Base-by-base conservation (phyloP, 1,140 invertebrate species). In the Pseudomyrmex concolor region DNA sequence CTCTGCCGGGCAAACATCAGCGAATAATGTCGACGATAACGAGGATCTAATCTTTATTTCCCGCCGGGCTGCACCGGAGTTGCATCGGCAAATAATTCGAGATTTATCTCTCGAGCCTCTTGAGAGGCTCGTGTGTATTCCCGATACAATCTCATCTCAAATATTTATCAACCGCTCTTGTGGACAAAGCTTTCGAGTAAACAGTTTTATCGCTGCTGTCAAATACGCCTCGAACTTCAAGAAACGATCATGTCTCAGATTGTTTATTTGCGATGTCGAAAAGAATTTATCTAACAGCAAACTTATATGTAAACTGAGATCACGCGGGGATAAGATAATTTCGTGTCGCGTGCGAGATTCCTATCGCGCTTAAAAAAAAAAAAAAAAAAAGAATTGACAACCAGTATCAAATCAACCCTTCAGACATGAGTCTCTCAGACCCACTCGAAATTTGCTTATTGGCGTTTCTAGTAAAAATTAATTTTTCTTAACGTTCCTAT, bases 1-100 rank as follows among this genome's bases (percentile, higher is more conserved):
- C 72, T 89, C 94, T 95, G 78, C 81, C 82, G 82, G 84, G n/a
- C 22, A 81, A 62, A 78, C 43, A 71, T 43, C 25, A 81, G 63
- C 50, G 17, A 7, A 54, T 10, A 72, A 48, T 1, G 15, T 51
- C 19, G 51, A 48, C 15, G 19, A 22, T 1, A 15, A 25, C 60
- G 7, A 25, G 25, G 0, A 34, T 34, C 34, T 2, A 17, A 3
- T 17, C 22, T 22, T 74, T 50, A 43, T 12, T 15, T 22, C 12
- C 34, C 0, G 9, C 22, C 10, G n/a, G n/a, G 50, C 59, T 19
- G 5, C 4, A 62, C 19, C 12, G 22, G 19, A 74, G 25, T 15
- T 2, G 34, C 34, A 7, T 17, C 25, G n/a, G 1, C 10, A 17
- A 13, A 74, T 74, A 57, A 55, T 66, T 8, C 1, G n/a, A 45